A percentile compares a stretch with the other conserved stretches of the same genome.
phyloP scores from a whole-genome alignment of 2,113 vertebrate genomes.

The Balaeniceps rex region DNA sequence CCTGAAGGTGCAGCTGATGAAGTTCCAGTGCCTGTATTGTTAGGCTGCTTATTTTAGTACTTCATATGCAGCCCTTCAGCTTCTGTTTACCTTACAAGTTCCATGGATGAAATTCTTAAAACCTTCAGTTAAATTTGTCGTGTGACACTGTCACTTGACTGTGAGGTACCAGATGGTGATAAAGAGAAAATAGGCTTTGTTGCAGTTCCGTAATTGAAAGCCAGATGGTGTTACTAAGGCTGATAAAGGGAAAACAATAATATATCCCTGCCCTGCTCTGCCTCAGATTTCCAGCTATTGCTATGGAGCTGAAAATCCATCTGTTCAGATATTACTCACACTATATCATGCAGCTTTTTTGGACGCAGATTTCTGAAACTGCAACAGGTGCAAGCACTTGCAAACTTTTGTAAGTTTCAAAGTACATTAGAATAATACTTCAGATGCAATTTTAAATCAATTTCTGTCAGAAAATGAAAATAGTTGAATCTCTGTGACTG shows the following conservation, averaged over 20 bases:
- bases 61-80: not conserved
- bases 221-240: slow-evolving; percentile 66
- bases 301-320: slow-evolving; percentile 12
- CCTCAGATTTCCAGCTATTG: slow-evolving; percentile 37
- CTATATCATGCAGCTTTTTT: not conserved
- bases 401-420: not conserved
- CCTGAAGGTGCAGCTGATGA: not conserved
- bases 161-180: slow-evolving; percentile 49
- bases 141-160: not conserved
- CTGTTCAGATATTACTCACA: slow-evolving; percentile 40
- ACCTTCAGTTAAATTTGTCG: slow-evolving; percentile 12
- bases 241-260: slow-evolving; percentile 49
- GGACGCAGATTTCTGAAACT: not conserved
- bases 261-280: not conserved
- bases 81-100: not conserved
- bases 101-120: not conserved
- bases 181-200: slow-evolving; percentile 57
- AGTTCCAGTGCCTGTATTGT: not conserved
- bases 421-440: not conserved
- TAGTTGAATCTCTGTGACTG: not conserved
- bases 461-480: not conserved
- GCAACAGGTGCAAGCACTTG: not conserved
- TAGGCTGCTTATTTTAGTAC: not conserved
- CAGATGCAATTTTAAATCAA: not conserved
- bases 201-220: slow-evolving; percentile 63